phyloP scores from a whole-genome alignment of 2,888 invertebrate genomes.

The Phania funesta region DNA sequence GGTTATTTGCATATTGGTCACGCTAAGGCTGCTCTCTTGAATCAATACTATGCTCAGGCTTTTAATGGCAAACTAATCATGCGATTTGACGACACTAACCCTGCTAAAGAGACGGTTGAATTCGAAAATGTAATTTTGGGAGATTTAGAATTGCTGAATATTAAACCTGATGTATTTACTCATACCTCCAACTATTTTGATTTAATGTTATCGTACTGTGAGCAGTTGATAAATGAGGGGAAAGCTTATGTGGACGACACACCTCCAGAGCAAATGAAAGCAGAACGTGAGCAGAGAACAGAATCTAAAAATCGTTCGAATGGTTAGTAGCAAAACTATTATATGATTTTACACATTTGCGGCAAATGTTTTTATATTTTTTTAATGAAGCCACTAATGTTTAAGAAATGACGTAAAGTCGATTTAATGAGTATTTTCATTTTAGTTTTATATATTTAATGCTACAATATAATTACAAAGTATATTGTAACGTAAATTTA shows the following conservation, averaged over 20 bases:
- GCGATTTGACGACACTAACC: constrained; percentile 99
- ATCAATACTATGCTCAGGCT: constrained; percentile 96
- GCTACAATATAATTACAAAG: too few species aligned
- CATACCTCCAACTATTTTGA: constrained; percentile 99
- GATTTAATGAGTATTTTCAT: too few species aligned
- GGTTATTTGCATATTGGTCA: constrained; percentile 99
- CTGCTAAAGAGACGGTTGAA: constrained; percentile 97
- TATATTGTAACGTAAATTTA: too few species aligned
- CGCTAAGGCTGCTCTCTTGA: constrained; percentile 98
- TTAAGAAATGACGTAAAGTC: too few species aligned
- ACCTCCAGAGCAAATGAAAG: constrained; percentile 95
- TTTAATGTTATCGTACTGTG: constrained; percentile 92
- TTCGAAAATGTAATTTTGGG: constrained; percentile 98
- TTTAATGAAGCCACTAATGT: too few species aligned
- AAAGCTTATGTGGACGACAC: constrained; percentile 99
- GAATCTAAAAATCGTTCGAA: constrained; percentile 93
- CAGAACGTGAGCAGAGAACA: constrained; percentile 92
- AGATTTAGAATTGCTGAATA: constrained; percentile 94
- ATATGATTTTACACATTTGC: neutral
- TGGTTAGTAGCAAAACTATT: constrained; percentile 82
- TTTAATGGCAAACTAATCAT: constrained; percentile 97
- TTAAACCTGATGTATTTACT: constrained; percentile 95
- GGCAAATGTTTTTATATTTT: too few species aligned
- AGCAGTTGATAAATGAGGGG: constrained; percentile 91
- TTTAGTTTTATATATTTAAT: too few species aligned